These are phyloP conservation scores for Steromphala cineraria DNA, from an alignment of 2,888 invertebrate genomes.

Conservation along the genomic window DNA sequence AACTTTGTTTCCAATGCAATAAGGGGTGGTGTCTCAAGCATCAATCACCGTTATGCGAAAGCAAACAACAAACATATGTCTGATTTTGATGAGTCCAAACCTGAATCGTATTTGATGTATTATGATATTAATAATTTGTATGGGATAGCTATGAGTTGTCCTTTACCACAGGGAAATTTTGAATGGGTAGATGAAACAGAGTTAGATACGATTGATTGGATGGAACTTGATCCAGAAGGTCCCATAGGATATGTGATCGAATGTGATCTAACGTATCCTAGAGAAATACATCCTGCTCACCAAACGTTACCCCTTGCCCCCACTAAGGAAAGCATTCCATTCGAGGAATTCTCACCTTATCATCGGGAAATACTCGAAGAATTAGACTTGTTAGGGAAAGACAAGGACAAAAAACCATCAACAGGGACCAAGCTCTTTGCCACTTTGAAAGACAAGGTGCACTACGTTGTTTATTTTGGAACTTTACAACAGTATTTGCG, in stretches of 20 bases:
- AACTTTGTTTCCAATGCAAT: too few species aligned
- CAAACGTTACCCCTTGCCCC: background rate
- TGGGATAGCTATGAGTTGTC: background rate
- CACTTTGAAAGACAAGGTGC: background rate
- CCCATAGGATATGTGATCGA: background rate
- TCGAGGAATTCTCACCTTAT: background rate
- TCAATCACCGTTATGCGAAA: too few species aligned
- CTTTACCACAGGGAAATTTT: too few species aligned
- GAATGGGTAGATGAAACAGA: background rate
- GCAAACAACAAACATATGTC: too few species aligned
- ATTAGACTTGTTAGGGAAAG: background rate
- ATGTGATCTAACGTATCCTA: background rate
- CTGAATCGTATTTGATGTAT: background rate
- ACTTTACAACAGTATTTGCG: too few species aligned
- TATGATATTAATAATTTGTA: background rate
- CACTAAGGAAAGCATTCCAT: background rate
- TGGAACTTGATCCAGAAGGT: background rate
- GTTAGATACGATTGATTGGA: background rate
- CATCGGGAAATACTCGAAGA: background rate
- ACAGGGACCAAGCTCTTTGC: too few species aligned
- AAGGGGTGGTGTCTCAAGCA: too few species aligned
- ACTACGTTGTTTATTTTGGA: background rate
- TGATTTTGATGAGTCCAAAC: too few species aligned
- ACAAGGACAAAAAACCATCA: too few species aligned
- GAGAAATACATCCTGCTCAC: background rate